Percentiles rank a stretch among this genome's conserved stretches.
Evolutionary conservation across 2,797 vertebrate species (phyloP).

Genomic region (Cynopterus sphinx): DNA sequence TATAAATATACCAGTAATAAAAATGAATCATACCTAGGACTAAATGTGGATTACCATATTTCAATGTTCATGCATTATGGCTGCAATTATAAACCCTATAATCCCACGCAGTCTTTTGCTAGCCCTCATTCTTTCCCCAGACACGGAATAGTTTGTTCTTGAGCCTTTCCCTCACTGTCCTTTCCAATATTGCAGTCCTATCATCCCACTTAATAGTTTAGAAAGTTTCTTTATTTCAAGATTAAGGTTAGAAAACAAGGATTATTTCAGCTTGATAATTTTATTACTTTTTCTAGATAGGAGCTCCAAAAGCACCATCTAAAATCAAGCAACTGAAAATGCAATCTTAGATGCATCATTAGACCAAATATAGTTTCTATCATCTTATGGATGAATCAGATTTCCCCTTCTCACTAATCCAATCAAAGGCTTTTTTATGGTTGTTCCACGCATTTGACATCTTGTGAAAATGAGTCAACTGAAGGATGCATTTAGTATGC

Average conservation of each 20-base stretch:
- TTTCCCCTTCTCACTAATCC: not conserved
- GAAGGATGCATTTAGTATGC: not conserved
- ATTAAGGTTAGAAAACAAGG: not conserved
- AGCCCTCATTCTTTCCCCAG: not conserved
- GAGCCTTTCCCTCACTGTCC: not conserved
- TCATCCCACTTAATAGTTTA: not conserved
- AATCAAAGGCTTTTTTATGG: not conserved
- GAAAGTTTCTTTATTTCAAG: constrained; percentile 6
- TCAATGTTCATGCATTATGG: not conserved
- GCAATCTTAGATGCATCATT: constrained; percentile 1
- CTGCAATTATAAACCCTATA: not conserved
- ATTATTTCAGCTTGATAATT: constrained; percentile 59
- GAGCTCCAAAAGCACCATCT: constrained; percentile 54
- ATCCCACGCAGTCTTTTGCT: not conserved
- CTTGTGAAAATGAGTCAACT: constrained; percentile 39
- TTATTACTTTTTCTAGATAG: constrained; percentile 53
- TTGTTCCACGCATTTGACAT: constrained; percentile 25
- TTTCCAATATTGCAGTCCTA: rapidly evolving
- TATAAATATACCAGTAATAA: not conserved
- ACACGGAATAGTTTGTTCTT: not conserved
- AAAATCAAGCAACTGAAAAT: constrained; percentile 63
- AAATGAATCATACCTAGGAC: not conserved
- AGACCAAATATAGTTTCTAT: not conserved
- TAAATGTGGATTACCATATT: not conserved
- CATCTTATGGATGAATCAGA: constrained; percentile 31